phyloP scores from a whole-genome alignment of 2,113 vertebrate species.

The Euleptes europaea region DNA sequence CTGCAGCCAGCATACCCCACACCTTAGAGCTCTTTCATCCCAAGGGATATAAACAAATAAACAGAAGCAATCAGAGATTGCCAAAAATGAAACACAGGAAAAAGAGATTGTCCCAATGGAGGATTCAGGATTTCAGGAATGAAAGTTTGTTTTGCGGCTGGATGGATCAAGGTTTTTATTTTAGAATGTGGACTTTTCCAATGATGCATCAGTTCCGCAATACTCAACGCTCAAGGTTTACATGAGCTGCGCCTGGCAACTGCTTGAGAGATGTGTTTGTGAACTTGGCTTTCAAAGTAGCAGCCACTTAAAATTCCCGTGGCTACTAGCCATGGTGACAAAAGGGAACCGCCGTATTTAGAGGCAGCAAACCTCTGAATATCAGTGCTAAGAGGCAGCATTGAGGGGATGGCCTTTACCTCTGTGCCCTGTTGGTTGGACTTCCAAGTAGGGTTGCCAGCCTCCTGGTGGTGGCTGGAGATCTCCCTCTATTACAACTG shows the following conservation, averaged over 20 bases:
- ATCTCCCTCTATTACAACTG: no score
- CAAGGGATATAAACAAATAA: constrained; percentile 48
- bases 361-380: no score
- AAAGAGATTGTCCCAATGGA: background rate
- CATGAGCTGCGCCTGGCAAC: background rate
- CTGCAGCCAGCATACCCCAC: background rate
- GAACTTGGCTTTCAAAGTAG: background rate
- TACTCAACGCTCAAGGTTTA: background rate
- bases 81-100: background rate
- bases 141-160: background rate
- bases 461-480: no score
- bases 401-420: no score
- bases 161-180: background rate
- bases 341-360: no score
- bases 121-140: background rate
- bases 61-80: background rate
- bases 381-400: no score
- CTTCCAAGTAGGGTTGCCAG: no score
- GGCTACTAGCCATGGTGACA: no score
- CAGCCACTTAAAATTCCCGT: background rate
- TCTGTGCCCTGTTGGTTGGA: no score
- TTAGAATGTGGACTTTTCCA: constrained; percentile 31
- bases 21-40: constrained; percentile 9
- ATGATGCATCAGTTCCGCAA: rapidly evolving
- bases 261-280: background rate